Evolutionary conservation across 2,888 invertebrate genomes (phyloP), one percentile per base, ranked within the genome.

Genomic region (Dolomedes plantarius): DNA sequence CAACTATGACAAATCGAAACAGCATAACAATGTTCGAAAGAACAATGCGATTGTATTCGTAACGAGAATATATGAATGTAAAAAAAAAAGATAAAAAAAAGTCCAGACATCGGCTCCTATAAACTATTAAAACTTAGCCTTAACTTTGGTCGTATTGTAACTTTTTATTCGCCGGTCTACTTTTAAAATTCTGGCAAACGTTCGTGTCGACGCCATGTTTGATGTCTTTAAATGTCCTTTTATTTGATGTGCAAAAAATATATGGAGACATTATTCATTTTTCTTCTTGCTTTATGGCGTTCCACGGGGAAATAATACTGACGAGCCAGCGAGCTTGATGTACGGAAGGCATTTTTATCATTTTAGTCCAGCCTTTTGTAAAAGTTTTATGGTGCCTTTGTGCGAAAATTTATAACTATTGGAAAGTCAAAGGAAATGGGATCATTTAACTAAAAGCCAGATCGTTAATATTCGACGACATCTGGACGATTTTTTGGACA

Each of bases 231-330:
- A 85, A 85, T 67, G 83, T 77, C 73, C 56, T 64, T 76, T 73
- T 85, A 85, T 85, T 77, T 85, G 83, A 85, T 77, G 77, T 77
- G 56, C 39, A 27, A 77, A 77, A 77, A 83, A 85, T 68, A 77
- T 85, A 85, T 77, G 13, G 56, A 16, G 72, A 28, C 73, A 85
- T 85, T 68, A 85, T 85, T 85, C 83, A 85, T 77, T 73, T 77
- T 56, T 36, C 23, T 50, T 41, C 46, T 62, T 32, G 9, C 32
- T 67, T 67, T 29, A n/a, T 16, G 32, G 28, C 67, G 39, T 69
- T 31, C 39, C 29, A 31, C 6, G 9, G 39, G 31, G 69, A 75
- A 75, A 72, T 79, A 79, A 79, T 56, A 39, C 39, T 29, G 41
- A 75, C 69, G 28, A 36, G 68, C 50, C 39, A 32, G 39, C 68